A percentile compares a stretch with the other conserved stretches of the same genome.
Evolutionary conservation across 2,797 vertebrate species (phyloP).

Genomic region (Kryptopterus vitreolus): DNA sequence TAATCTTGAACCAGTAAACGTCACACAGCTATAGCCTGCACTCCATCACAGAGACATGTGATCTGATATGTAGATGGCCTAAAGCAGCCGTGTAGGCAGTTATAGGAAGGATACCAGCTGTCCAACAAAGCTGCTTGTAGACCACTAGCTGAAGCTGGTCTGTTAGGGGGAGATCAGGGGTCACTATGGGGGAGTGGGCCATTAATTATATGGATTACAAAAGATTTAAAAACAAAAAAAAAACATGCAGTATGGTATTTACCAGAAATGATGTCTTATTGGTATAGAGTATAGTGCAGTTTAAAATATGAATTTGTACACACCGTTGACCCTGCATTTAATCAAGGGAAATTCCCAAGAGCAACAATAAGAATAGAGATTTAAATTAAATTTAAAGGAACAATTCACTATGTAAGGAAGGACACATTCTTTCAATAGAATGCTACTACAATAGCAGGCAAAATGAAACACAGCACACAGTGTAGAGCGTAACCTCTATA

Average conservation of each 20-base stretch:
- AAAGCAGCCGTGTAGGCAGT: constrained; percentile 20
- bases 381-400: constrained; percentile 21
- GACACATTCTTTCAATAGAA: constrained; percentile 1
- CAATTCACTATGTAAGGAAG: constrained; percentile 13
- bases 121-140: constrained; percentile 35
- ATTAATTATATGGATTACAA: constrained; percentile 5
- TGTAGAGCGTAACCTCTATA: not conserved
- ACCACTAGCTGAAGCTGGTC: constrained; percentile 37
- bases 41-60: constrained; percentile 40
- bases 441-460: not conserved
- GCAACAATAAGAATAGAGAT: constrained; percentile 19
- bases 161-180: constrained; percentile 18
- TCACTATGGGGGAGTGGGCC: not conserved
- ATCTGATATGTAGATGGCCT: constrained; percentile 44
- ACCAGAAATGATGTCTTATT: constrained; percentile 13
- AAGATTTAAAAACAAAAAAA: not conserved
- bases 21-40: not conserved
- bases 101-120: constrained; percentile 46
- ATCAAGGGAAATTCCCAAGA: constrained; percentile 3
- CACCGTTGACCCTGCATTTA: not conserved
- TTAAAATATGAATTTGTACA: not conserved
- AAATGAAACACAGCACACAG: not conserved
- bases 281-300: constrained; percentile 11
- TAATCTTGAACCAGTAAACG: constrained; percentile 25
- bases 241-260: not conserved